phyloP scores from a whole-genome alignment of 2,113 vertebrate genomes.

The Egretta garzetta region DNA sequence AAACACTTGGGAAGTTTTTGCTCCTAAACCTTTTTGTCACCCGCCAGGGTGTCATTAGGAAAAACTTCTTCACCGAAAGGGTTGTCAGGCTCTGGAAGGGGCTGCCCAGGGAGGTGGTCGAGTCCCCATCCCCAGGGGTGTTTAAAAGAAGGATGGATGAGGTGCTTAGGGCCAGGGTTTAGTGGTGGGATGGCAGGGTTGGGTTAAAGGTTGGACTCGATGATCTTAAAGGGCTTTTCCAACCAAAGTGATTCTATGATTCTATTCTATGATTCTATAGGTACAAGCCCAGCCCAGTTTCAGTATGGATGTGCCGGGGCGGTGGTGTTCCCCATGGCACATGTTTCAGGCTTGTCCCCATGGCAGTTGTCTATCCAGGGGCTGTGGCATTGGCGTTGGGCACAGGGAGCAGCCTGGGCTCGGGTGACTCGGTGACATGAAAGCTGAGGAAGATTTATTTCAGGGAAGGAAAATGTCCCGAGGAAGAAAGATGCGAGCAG shows the following conservation, averaged over 20 bases:
- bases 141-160: too few species aligned
- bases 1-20: neutral
- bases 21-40: neutral
- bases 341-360: neutral
- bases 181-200: too few species aligned
- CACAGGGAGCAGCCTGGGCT: neutral
- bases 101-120: too few species aligned
- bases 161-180: too few species aligned
- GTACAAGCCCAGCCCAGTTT: neutral
- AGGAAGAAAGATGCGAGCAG: neutral
- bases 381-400: neutral
- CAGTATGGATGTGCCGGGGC: neutral
- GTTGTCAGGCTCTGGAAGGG: too few species aligned
- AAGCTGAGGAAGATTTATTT: neutral
- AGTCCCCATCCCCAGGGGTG: too few species aligned
- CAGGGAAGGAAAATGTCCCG: neutral
- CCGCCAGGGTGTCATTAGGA: neutral
- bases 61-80: too few species aligned
- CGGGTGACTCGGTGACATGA: neutral
- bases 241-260: too few species aligned
- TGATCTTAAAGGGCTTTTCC: too few species aligned
- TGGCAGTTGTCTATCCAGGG: neutral
- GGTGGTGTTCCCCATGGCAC: neutral
- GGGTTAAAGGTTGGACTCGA: too few species aligned
- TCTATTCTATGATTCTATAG: too few species aligned